Percentiles rank a stretch among this genome's conserved stretches.
phyloP scores from a whole-genome alignment of 1,140 invertebrate species.

The Pachyrhynchus sulphureomaculatus region DNA sequence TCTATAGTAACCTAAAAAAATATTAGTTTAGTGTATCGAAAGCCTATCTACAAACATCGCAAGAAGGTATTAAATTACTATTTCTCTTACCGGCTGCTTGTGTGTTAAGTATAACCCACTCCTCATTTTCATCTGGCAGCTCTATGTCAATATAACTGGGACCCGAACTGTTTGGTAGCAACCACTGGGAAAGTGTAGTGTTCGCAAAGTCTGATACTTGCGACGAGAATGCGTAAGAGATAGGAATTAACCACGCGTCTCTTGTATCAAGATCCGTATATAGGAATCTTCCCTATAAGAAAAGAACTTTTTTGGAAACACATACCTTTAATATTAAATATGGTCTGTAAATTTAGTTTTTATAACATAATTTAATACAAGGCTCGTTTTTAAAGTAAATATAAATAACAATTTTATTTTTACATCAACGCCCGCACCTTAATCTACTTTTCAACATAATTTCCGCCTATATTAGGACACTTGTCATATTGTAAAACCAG shows the following conservation, averaged over 20 bases:
- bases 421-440: too few relatives aligned
- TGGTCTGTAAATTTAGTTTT: too few relatives aligned
- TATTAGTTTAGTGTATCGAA: not conserved
- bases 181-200: constrained; percentile 56
- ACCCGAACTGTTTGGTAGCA: constrained; percentile 35
- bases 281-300: constrained; percentile 29
- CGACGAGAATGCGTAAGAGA: constrained; percentile 58
- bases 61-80: not conserved
- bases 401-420: too few relatives aligned
- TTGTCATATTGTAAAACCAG: too few relatives aligned
- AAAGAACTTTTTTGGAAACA: not conserved
- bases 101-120: constrained; percentile 71
- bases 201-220: constrained; percentile 54
- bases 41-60: not conserved
- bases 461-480: too few relatives aligned
- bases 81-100: constrained; percentile 59
- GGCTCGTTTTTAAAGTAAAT: too few relatives aligned
- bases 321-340: too few relatives aligned
- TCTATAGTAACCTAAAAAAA: constrained; percentile 68
- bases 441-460: too few relatives aligned
- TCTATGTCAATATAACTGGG: constrained; percentile 38
- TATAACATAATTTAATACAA: too few relatives aligned
- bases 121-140: constrained; percentile 43
- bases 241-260: constrained; percentile 61
- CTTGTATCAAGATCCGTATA: not conserved